phyloP scores from a whole-genome alignment of 2,888 invertebrate genomes.

The Nomada hirtipes region DNA sequence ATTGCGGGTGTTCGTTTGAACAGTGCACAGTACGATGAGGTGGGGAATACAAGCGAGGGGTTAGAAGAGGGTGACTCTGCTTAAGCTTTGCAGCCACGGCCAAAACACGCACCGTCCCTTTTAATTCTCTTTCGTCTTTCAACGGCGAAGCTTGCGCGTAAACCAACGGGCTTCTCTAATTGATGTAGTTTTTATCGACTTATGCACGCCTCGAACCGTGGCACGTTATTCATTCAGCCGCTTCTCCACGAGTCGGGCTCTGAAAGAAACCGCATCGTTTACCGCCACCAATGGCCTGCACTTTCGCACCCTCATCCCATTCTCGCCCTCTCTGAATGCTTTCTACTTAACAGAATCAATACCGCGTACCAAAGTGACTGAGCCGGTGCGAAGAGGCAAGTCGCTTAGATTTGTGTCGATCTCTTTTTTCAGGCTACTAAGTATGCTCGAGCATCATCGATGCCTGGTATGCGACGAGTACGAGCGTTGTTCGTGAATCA shows the following conservation, averaged over 20 bases:
- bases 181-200: constrained; percentile 81
- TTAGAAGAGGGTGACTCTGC: constrained; percentile 69
- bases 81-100: constrained; percentile 69
- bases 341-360: constrained; percentile 77
- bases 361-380: constrained; percentile 74
- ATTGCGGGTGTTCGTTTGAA: constrained; percentile 38
- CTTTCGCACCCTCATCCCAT: constrained; percentile 66
- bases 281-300: constrained; percentile 73
- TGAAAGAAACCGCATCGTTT: constrained; percentile 83
- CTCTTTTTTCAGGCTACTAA: constrained; percentile 54
- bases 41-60: constrained; percentile 40
- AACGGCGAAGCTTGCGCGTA: constrained; percentile 67
- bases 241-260: constrained; percentile 72
- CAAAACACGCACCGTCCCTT: constrained; percentile 71
- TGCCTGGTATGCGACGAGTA: constrained; percentile 17
- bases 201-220: constrained; percentile 75
- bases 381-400: constrained; percentile 50
- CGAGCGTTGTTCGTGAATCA: constrained; percentile 10
- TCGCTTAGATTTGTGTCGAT: constrained; percentile 56
- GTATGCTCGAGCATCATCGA: constrained; percentile 50
- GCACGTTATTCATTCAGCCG: constrained; percentile 81
- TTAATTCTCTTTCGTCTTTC: constrained; percentile 74
- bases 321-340: constrained; percentile 66
- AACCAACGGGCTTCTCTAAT: constrained; percentile 78
- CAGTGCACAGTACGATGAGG: constrained; percentile 2